Evolutionary conservation across 2,797 vertebrate species (phyloP), one percentile per base, ranked within the genome.

Genomic region (Schizothorax lantsangensis): DNA sequence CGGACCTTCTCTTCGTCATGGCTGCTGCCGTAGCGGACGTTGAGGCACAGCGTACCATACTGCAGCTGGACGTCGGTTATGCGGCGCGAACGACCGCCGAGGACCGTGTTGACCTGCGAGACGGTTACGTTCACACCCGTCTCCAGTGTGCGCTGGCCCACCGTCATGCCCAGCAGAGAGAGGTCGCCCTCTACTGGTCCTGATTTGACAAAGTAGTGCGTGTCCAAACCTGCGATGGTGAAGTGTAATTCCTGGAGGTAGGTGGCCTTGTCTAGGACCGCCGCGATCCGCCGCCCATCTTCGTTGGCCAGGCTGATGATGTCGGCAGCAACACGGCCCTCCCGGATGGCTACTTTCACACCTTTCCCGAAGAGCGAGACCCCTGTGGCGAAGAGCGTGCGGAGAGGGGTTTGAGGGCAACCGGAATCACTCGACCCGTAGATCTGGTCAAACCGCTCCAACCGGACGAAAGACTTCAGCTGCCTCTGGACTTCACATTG

Each of bases 401-500:
- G 95, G 92, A 93, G 93, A 84, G 95, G 95, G 0, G 94, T 57
- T 73, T 96, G 96, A 3, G 88, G 96, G 90, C 98, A 99, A 36
- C 98, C 98, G 0, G 97, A 96, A 5, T 97, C 94, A 49, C 95
- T 96, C 86, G 97, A 96, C 66, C 94, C 91, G 86, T 98, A 98
- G 93, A 99, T 97, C 91, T 94, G 97, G 19, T 97, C 97, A 0
- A 99, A 99, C 21, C 96, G 97, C 88, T 99, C 98, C 33, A 99
- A 93, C 59, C 97, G 98, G 90, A 99, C 97, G 4, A 99, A 99
- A 71, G 98, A 96, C 93, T 98, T 98, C 88, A 99, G 96, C 93
- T 99, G 98, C 91, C 97, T 96, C 94, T 99, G 98, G 78, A 99
- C 98, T 91, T 99, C 98, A 88, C 98, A 99, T 21, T 99, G 98